phyloP scores from a whole-genome alignment of 53 echinoderm and acorn worm genomes.

The Henricia sp. region DNA sequence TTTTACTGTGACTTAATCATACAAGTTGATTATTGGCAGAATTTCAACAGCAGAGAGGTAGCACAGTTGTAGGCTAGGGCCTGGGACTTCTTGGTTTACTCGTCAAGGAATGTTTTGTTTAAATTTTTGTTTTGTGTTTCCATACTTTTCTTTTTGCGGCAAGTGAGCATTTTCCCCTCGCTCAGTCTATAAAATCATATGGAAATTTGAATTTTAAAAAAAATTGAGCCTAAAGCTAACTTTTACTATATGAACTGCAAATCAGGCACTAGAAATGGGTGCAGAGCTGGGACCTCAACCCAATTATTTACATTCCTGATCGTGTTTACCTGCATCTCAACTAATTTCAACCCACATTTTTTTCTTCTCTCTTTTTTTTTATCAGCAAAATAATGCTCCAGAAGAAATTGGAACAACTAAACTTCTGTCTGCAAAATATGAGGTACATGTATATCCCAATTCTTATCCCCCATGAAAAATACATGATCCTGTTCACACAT shows the following conservation, averaged over 20 bases:
- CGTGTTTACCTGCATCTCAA: too few species aligned
- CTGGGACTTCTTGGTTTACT: too few species aligned
- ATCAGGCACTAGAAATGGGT: background rate
- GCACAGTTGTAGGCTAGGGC: too few species aligned
- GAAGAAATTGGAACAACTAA: constrained; percentile 68
- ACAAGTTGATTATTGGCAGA: too few species aligned
- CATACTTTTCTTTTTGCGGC: too few species aligned
- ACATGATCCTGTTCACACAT: background rate
- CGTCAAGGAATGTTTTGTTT: too few species aligned
- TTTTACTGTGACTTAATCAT: too few species aligned
- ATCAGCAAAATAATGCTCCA: background rate
- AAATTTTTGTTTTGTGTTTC: too few species aligned
- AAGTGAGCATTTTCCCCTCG: too few species aligned
- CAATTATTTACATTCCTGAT: too few species aligned
- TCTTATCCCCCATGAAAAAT: background rate
- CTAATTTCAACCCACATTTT: background rate
- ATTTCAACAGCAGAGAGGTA: too few species aligned
- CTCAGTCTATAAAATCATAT: too few species aligned
- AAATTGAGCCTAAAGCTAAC: background rate
- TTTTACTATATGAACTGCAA: background rate
- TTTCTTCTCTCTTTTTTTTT: background rate
- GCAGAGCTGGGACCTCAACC: background rate
- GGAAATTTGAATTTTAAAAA: background rate
- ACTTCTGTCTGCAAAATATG: constrained; percentile 63
- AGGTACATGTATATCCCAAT: constrained; percentile 44